Evolutionary conservation across 1,140 invertebrate genomes (phyloP), one percentile per base, ranked within the genome.

Genomic region (Drosophila melanica): DNA sequence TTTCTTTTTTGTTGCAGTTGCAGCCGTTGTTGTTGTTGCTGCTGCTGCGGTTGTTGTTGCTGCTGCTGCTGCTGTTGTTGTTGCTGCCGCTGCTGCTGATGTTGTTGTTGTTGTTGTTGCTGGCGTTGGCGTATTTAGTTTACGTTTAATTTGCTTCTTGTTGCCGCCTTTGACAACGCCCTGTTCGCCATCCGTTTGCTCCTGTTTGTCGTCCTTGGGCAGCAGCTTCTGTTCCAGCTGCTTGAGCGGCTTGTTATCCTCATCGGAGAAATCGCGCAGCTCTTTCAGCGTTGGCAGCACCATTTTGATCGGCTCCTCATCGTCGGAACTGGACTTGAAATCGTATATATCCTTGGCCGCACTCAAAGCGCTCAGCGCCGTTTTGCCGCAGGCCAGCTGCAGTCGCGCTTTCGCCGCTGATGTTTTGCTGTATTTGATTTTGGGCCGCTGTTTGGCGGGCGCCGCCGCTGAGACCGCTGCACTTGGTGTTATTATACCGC

Each of bases 271-370:
- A 1, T 92, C 90, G 2, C 89, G 76, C 50, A 92, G 27, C 63
- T 90, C 78, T 50, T 92, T 92, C 7, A 91, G 55, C 11, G 78
- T 70, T 1, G 90, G 87, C 69, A 92, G 59, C 37, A 90, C 89
- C 90, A 92, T 92, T 63, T 91, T 90, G 55, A 92, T 91, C 3
- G 87, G 87, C 14, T 92, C 90, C 57, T 92, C 90, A 50, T 90
- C 85, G 23, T 92, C 90, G 2, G 90, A 92, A 0, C 90, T 90
- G 0, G 90, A 91, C 39, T 92, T 91, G 23, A 92, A 92, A 47
- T 92, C 90, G 11, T 92, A 92, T 1, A 92, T 80, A 51, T 92
- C 90, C 45, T 65, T 51, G 16, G 81, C 58, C 1, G 65, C 74
- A 30, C 44, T 50, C 65, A 72, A 33, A 51, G 51, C 5, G 51